phyloP scores from a whole-genome alignment of 2,888 invertebrate genomes.

The Heliconius aoede region DNA sequence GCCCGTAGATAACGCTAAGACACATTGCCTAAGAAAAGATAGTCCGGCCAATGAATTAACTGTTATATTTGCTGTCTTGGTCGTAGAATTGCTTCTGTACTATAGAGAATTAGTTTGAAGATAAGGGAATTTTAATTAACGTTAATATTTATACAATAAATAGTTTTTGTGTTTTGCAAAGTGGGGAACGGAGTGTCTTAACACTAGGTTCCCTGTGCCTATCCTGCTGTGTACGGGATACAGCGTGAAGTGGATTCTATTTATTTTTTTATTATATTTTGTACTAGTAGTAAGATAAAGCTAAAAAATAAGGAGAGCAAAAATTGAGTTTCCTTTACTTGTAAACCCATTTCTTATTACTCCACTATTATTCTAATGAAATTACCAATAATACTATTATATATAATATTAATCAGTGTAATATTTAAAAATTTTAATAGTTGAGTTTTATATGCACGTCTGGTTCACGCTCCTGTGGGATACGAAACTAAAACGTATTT shows the following conservation, averaged over 20 bases:
- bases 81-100: slow-evolving; percentile 36
- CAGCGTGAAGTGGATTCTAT: too few species aligned
- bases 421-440: slow-evolving; percentile 29
- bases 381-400: neutral
- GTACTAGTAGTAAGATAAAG: too few species aligned
- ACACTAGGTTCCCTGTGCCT: neutral
- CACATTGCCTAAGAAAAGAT: slow-evolving; percentile 59
- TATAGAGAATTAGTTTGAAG: neutral
- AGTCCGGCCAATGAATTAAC: slow-evolving; percentile 48
- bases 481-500: slow-evolving; percentile 28
- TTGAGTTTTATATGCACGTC: slow-evolving; percentile 16
- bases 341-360: neutral
- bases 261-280: too few species aligned
- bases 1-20: slow-evolving; percentile 62
- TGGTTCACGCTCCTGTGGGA: slow-evolving; percentile 24
- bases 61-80: slow-evolving; percentile 34
- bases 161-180: too few species aligned
- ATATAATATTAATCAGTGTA: slow-evolving; percentile 6
- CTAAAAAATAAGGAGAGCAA: too few species aligned
- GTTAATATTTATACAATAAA: neutral
- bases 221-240: too few species aligned
- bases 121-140: neutral
- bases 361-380: neutral
- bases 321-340: too few species aligned
- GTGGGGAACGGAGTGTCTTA: neutral